A percentile compares a stretch with the other conserved stretches of the same genome.
These are phyloP conservation scores for Rutilus rutilus DNA, from an alignment of 2,113 vertebrate species.

Conservation along the genomic window DNA sequence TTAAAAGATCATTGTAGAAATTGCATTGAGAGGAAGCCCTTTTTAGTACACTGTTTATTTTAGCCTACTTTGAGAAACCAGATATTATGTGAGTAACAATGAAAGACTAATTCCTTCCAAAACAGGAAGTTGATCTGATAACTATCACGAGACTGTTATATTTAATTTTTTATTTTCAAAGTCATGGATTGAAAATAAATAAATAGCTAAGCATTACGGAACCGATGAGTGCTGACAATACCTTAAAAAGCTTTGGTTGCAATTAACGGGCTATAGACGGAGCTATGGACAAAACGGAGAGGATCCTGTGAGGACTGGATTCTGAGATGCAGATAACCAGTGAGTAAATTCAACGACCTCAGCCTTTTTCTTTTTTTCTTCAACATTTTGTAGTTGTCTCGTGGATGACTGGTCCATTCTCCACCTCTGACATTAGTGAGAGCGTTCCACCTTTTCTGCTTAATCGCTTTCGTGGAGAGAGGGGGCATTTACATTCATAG, in stretches of 20 bases:
- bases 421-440: slow-evolving; percentile 61
- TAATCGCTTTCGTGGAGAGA: slow-evolving; percentile 58
- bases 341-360: slow-evolving; percentile 73
- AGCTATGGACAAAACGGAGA: slow-evolving; percentile 69
- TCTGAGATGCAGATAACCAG: slow-evolving; percentile 77
- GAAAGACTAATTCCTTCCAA: slow-evolving; percentile 69
- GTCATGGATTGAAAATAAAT: slow-evolving; percentile 73
- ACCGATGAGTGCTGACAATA: slow-evolving; percentile 78
- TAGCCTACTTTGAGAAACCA: slow-evolving; percentile 65
- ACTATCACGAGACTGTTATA: slow-evolving; percentile 72
- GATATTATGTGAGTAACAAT: slow-evolving; percentile 70
- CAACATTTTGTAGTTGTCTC: slow-evolving; percentile 57
- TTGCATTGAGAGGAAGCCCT: slow-evolving; percentile 65
- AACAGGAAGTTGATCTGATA: slow-evolving; percentile 71
- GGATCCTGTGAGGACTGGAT: slow-evolving; percentile 71
- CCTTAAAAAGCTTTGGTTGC: slow-evolving; percentile 76
- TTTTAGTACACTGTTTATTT: slow-evolving; percentile 61
- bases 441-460: slow-evolving; percentile 56
- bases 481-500: slow-evolving; percentile 69
- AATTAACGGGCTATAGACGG: slow-evolving; percentile 78
- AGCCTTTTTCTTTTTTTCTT: slow-evolving; percentile 46
- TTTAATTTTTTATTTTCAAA: slow-evolving; percentile 69
- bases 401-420: slow-evolving; percentile 59
- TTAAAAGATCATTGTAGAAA: slow-evolving; percentile 40
- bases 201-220: slow-evolving; percentile 74